phyloP scores from a whole-genome alignment of 2,888 invertebrate genomes.

The Drosophila meridionalis region DNA sequence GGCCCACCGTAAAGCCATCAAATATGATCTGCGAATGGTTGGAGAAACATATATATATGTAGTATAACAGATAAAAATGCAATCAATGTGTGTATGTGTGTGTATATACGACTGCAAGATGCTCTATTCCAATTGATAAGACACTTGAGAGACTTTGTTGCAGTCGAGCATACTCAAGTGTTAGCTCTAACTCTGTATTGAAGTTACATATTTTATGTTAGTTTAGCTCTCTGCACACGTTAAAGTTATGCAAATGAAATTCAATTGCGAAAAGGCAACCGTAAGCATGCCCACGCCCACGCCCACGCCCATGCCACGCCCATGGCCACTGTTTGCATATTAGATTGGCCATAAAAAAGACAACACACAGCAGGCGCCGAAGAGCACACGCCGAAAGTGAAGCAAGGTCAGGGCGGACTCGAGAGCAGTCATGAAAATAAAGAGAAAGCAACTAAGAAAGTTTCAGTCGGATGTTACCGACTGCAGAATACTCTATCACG shows the following conservation, averaged over 20 bases:
- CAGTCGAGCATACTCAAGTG: neutral
- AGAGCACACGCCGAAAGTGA: conserved; percentile 7
- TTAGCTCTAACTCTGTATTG: conserved; percentile 14
- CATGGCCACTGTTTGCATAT: conserved; percentile 70
- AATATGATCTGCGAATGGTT: conserved; percentile 88
- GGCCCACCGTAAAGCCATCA: conserved; percentile 94
- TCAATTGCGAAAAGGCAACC: conserved; percentile 57
- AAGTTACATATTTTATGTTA: conserved; percentile 55
- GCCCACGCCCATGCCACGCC: conserved; percentile 22
- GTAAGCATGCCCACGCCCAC: neutral
- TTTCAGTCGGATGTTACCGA: neutral
- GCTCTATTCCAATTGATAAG: neutral
- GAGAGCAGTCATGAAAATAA: conserved; percentile 14
- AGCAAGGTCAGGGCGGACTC: conserved; percentile 40
- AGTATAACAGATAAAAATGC: neutral
- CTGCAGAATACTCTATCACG: neutral
- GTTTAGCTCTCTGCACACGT: conserved; percentile 46
- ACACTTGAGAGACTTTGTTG: neutral
- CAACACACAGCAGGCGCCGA: conserved; percentile 47
- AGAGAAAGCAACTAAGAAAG: neutral
- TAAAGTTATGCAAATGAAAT: conserved; percentile 73
- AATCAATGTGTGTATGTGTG: neutral
- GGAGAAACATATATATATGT: conserved; percentile 4
- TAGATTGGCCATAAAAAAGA: conserved; percentile 75
- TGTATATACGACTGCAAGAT: neutral